These are phyloP conservation scores for Ochlodes sylvanus DNA, from an alignment of 2,888 invertebrate genomes.

Conservation along the genomic window DNA sequence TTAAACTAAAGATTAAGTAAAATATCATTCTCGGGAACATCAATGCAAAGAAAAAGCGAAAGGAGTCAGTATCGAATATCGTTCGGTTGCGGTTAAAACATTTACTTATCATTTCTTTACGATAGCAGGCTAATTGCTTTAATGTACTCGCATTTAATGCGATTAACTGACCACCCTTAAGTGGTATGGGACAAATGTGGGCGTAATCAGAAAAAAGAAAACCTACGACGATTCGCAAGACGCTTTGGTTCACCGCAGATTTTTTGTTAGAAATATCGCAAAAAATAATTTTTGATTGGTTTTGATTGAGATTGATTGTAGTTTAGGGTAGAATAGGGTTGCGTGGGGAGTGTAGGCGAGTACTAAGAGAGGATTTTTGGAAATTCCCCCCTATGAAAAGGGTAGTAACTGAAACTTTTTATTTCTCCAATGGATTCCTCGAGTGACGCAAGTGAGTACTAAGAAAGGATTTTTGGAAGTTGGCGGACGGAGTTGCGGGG, in stretches of 20 bases:
- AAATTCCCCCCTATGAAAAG: too few relatives aligned
- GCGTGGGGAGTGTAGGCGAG: too few relatives aligned
- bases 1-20: neutral
- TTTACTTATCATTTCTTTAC: slow-evolving; percentile 41
- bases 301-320: too few relatives aligned
- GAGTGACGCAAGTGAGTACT: too few relatives aligned
- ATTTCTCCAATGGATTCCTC: too few relatives aligned
- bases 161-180: slow-evolving; percentile 53
- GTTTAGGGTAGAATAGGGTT: too few relatives aligned
- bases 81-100: slow-evolving; percentile 35
- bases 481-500: too few relatives aligned
- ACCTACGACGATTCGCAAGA: slow-evolving; percentile 27
- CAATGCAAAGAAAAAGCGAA: slow-evolving; percentile 29
- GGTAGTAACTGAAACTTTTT: too few relatives aligned
- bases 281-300: neutral
- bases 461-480: too few relatives aligned
- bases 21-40: slow-evolving; percentile 2
- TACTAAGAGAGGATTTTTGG: too few relatives aligned
- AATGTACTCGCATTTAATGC: slow-evolving; percentile 48
- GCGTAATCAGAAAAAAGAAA: slow-evolving; percentile 34
- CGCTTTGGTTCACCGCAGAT: neutral
- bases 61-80: slow-evolving; percentile 33
- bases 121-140: slow-evolving; percentile 49
- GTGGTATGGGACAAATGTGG: slow-evolving; percentile 39
- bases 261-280: neutral